phyloP scores from a whole-genome alignment of 2,888 invertebrate genomes.

The Rotaria magnacalcarata region DNA sequence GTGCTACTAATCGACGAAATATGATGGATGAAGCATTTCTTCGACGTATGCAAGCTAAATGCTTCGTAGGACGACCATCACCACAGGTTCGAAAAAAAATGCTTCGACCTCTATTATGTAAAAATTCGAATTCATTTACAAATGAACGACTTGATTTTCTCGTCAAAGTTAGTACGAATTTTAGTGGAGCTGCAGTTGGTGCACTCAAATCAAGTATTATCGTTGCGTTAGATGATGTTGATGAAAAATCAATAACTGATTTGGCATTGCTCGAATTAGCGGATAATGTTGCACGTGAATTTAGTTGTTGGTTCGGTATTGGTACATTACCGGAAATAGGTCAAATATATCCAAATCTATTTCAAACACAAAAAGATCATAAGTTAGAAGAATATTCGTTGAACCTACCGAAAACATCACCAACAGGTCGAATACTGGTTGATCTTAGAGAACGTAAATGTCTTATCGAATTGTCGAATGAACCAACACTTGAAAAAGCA shows the following conservation, averaged over 20 bases:
- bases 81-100: not conserved
- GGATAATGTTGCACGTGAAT: not conserved
- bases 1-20: slow-evolving; percentile 11
- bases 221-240: not conserved
- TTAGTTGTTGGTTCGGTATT: slow-evolving; percentile 13
- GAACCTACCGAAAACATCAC: not conserved
- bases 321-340: not conserved
- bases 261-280: not conserved
- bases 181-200: not conserved
- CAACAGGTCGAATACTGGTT: not conserved
- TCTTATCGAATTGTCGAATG: not conserved
- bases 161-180: not conserved
- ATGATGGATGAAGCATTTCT: slow-evolving; percentile 24
- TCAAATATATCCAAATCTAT: not conserved
- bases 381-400: not conserved
- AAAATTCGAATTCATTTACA: not conserved
- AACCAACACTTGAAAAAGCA: not conserved
- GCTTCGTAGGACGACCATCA: slow-evolving; percentile 8
- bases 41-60: slow-evolving; percentile 11
- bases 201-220: slow-evolving; percentile 9
- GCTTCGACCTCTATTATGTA: not conserved
- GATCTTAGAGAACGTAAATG: not conserved
- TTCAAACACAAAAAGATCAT: not conserved
- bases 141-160: not conserved
- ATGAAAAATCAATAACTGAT: too few relatives aligned